Evolutionary conservation across 2,113 vertebrate genomes (phyloP), one percentile per base, ranked within the genome.

Genomic region (Anser cygnoides): DNA sequence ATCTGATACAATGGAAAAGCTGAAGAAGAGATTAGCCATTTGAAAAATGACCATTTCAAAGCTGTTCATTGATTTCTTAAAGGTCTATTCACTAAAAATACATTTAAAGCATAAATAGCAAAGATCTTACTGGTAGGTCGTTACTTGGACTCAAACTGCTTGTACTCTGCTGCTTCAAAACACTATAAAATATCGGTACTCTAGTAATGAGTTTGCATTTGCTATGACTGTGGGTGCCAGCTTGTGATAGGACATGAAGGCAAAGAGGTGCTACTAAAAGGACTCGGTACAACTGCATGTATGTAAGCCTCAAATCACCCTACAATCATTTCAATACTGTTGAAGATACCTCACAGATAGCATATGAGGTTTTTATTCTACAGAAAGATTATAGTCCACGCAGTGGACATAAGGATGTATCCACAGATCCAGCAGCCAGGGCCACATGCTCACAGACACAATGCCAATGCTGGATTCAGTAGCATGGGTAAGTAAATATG

Each of bases 21-120:
- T 70, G 80, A 90, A 80, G 67, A 89, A 79, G 55, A 94, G 89
- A 96, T 93, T 93, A 94, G 68, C 46, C 33, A 82, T 59, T 91
- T 96, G 84, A 97, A 96, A 97, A 97, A 95, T 77, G 35, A 80
- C 82, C 76, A 90, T 96, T 89, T 92, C 66, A 88, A 79, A 74
- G 52, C 41, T 88, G 52, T 93, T 76, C 86, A 78, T 91, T 88
- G 93, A 94, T 88, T 87, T 97, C 63, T 90, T 84, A 35, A 77
- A 72, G 74, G 83, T 86, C 33, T 92, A 73, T 74, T 93, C 92
- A 92, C 58, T 96, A 84, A 94, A 95, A 78, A 92, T 55, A 81
- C 67, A 90, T 62, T 85, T 74, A 73, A 84, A 91, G 23, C 9
- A 75, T 66, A 90, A 97, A 87, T 66, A 33, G 12, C 61, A 71